phyloP scores from a whole-genome alignment of 2,888 invertebrate species.

The Elmis aenea region DNA sequence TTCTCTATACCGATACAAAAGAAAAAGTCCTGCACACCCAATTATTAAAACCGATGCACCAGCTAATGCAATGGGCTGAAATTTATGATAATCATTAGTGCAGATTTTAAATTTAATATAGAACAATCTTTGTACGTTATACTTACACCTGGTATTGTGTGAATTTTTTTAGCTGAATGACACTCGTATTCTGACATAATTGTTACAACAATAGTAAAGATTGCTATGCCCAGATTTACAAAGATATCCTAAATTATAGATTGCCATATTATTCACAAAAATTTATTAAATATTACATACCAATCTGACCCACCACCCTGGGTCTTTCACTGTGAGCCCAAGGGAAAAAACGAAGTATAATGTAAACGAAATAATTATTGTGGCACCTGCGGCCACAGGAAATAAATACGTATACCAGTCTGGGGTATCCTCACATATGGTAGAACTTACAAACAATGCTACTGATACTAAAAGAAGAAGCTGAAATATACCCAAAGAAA shows the following conservation, averaged over 20 bases:
- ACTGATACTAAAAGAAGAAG: conserved; percentile 14
- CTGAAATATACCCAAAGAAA: conserved; percentile 14
- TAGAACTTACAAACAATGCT: conserved; percentile 4
- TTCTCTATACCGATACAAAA: conserved; percentile 25
- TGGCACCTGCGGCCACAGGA: conserved; percentile 7
- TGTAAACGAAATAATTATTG: conserved; percentile 8
- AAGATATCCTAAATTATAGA: conserved; percentile 22
- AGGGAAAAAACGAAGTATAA: conserved; percentile 24
- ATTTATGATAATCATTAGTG: conserved; percentile 5
- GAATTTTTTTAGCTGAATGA: conserved; percentile 8
- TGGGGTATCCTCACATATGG: conserved; percentile 10
- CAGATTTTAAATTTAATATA: conserved; percentile 5
- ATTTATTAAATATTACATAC: conserved; percentile 17
- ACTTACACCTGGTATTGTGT: conserved; percentile 24
- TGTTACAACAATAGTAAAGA: conserved; percentile 16
- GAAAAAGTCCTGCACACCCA: conserved; percentile 20
- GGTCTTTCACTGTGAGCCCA: conserved; percentile 19
- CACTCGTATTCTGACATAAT: conserved; percentile 15
- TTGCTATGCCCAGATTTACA: conserved; percentile 17
- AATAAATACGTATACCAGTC: conserved; percentile 12
- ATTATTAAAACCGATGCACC: conserved; percentile 19
- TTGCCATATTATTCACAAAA: neutral
- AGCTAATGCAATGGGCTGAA: conserved; percentile 23
- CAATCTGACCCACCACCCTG: conserved; percentile 22
- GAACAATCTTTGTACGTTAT: neutral